Base-by-base conservation (phyloP, 2,113 vertebrate genomes). In the Cyprinus carpio region DNA sequence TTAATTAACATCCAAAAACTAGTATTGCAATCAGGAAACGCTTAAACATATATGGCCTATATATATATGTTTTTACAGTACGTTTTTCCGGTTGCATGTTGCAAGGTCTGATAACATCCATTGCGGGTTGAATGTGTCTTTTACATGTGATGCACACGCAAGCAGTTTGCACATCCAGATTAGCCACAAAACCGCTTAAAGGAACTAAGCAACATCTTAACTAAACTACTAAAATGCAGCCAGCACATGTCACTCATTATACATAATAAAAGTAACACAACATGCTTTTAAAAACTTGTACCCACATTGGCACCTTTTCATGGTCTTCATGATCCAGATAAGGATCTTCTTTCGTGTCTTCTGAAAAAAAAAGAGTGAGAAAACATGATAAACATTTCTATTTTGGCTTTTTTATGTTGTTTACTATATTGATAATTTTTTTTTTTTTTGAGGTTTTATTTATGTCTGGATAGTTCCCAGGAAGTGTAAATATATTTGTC, bases 241-340 rank as follows among this genome's bases (percentile, higher is more conserved):
- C 7, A 62, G 43, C 13, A 67, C 2, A 67, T 29, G 2, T 29
- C 25, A 65, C 62, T 29, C 11, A 29, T 29, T 2, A 65, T 65
- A 29, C 62, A 18, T 51, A 2, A 40, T 40, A 13, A 4, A 9
- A 20, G 12, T 37, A 25, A 29, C 16, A 43, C 64, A 18, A 29
- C 10, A n/a, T 40, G 40, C 13, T 46, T 1, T 85, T 69, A 6
- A 43, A 64, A 13, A 18, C 1, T 4, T 69, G 78, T 72, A 85
- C 88, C 62, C 75, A 89, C 88, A 89, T 89, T 56, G 88, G 88
- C 20, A 89, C 88, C 23, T 89, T 89, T 79, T 89, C 88, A 18
- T n/a, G 72, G 12, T 69, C 78, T 23, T 71, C 77, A 20, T 56
- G 40, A 25, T 89, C 84, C 82, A 89, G 67, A 67, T 86, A 87